Percentiles rank a stretch among this genome's conserved stretches.
These are phyloP conservation scores for Selene dorsalis DNA, from an alignment of 2,797 vertebrate genomes.

Conservation along the genomic window DNA sequence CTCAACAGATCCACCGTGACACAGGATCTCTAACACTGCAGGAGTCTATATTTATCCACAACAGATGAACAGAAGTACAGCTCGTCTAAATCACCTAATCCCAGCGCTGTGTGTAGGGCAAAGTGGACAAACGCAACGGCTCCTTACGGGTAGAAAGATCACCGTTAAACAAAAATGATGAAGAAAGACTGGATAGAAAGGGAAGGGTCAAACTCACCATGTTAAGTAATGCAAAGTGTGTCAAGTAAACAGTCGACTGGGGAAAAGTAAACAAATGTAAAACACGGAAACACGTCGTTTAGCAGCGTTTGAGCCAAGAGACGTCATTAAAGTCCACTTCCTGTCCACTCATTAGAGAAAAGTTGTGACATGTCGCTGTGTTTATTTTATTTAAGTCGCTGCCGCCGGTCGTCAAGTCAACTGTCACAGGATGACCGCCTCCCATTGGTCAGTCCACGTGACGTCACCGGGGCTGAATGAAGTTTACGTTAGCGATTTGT, in stretches of 20 bases:
- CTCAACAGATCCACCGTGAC: slow-evolving; percentile 54
- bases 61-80: slow-evolving; percentile 64
- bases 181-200: not conserved
- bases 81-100: slow-evolving; percentile 75
- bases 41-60: slow-evolving; percentile 77
- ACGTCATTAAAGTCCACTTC: fast-evolving
- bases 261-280: not conserved
- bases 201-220: slow-evolving; percentile 74
- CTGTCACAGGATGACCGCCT: slow-evolving; percentile 24
- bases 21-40: slow-evolving; percentile 61
- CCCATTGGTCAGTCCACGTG: slow-evolving; percentile 59
- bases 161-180: no score
- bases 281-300: not conserved
- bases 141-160: not conserved
- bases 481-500: no score
- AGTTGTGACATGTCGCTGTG: not conserved
- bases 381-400: slow-evolving; percentile 14
- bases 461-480: slow-evolving; percentile 41
- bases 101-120: slow-evolving; percentile 41
- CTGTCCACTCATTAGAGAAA: not conserved
- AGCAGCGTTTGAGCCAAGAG: not conserved
- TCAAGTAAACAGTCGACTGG: slow-evolving; percentile 13
- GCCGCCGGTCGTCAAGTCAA: not conserved
- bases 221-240: slow-evolving; percentile 9
- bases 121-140: slow-evolving; percentile 43